Evolutionary conservation across 2,888 invertebrate species (phyloP), one percentile per base, ranked within the genome.

Genomic region (Oxyteleia sp.): DNA sequence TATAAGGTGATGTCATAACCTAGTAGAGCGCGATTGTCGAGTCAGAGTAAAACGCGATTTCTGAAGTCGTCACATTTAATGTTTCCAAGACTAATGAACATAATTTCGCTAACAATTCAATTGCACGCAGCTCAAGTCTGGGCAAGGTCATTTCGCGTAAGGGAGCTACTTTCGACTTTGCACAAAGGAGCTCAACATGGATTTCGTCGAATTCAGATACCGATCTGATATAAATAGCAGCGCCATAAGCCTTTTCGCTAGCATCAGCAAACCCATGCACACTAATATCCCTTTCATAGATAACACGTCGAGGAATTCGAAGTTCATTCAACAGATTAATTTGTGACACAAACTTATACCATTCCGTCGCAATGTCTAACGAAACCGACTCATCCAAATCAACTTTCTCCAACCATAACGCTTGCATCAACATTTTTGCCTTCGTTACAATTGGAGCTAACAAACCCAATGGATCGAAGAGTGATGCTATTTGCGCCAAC

Each of bases 301-400:
- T 23, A 4, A 5, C 23, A 23, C 2, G 23, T 5, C 23, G 2
- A 23, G 23, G 23, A 23, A 23, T 23, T 23, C 5, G 23, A 23
- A 23, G 23, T 4, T 23, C 5, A 23, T 23, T 23, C 5, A 23
- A 23, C 23, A 23, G 5, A 2, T 23, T 23, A 23, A 2, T 23
- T 5, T 23, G 5, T 23, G n/a, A n/a, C n/a, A n/a, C n/a, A 26
- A 84, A 81, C 5, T 16, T 11, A 8, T 7, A 8, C 85, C 84
- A 85, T 1, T 15, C 35, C 0, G 71, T 63, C 7, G 72, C 47
- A 2, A 84, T 32, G 4, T 64, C 43, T 7, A 59, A 57, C 3
- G 86, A 71, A 0, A 85, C 59, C 0, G 83, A 72, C 38, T 84
- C 82, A 18, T 86, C 84, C 84, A 84, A 86, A 7, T 59, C 45